Conservation (phyloP, 2,888 invertebrate genomes). For the Tyria jacobaeae region DNA sequence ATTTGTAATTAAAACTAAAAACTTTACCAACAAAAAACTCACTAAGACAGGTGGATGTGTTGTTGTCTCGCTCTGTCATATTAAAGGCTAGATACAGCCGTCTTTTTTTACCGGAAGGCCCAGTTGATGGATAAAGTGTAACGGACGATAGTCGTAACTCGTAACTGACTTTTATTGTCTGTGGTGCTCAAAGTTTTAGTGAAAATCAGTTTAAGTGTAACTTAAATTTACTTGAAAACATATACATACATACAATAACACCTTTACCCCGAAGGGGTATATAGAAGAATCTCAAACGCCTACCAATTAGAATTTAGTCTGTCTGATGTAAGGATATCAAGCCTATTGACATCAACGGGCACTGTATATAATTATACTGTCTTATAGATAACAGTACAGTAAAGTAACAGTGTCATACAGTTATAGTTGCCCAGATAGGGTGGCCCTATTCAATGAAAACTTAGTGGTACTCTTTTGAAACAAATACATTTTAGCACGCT, state of each 20-base stretch:
- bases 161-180: conserved; percentile 80
- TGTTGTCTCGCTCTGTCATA: conserved; percentile 54
- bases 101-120: conserved; percentile 75
- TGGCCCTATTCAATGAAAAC: no score
- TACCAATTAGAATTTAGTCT: no score
- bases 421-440: no score
- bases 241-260: neutral
- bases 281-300: no score
- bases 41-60: conserved; percentile 74
- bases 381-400: no score
- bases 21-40: conserved; percentile 61
- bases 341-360: no score
- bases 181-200: conserved; percentile 63
- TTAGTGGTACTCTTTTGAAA: no score
- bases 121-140: conserved; percentile 77
- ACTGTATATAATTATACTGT: no score
- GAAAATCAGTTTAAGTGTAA: conserved; percentile 5
- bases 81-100: conserved; percentile 29
- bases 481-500: no score
- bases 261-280: no score
- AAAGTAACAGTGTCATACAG: no score
- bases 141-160: conserved; percentile 82
- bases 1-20: conserved; percentile 70
- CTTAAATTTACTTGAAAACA: neutral
- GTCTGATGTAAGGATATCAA: no score